These are phyloP conservation scores for Takifugu ocellatus DNA, from an alignment of 2,797 vertebrate species.

Conservation along the genomic window DNA sequence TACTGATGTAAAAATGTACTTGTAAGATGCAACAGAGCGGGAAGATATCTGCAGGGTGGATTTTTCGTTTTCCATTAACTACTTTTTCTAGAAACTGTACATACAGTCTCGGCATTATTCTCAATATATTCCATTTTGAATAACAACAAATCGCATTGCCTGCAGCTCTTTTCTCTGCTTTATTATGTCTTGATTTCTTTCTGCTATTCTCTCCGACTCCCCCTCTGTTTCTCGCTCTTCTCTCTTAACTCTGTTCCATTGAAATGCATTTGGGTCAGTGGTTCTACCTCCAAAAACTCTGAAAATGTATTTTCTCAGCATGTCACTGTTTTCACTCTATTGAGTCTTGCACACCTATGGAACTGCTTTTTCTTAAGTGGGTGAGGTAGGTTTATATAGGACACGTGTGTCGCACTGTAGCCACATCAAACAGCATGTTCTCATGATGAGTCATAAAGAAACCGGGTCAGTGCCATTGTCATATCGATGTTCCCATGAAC, in stretches of 20 bases:
- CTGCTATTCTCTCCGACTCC: slow-evolving; percentile 32
- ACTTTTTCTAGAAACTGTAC: slow-evolving; percentile 33
- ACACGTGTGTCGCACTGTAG: slow-evolving; percentile 2
- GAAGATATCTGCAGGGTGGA: slow-evolving; percentile 35
- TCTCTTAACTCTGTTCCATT: slow-evolving; percentile 52
- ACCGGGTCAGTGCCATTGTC: slow-evolving; percentile 64
- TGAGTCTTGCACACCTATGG: slow-evolving; percentile 44
- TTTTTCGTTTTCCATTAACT: slow-evolving; percentile 43
- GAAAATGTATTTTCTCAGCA: slow-evolving; percentile 46
- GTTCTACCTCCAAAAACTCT: slow-evolving; percentile 57
- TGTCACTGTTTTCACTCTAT: slow-evolving; percentile 41
- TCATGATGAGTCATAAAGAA: slow-evolving; percentile 59
- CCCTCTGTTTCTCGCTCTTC: slow-evolving; percentile 34
- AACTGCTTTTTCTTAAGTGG: slow-evolving; percentile 7
- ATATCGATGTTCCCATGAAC: slow-evolving; percentile 62
- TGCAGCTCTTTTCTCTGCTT: slow-evolving; percentile 52
- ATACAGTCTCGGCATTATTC: slow-evolving; percentile 39
- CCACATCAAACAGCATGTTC: slow-evolving; percentile 19
- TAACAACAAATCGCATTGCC: slow-evolving; percentile 62
- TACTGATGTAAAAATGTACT: slow-evolving; percentile 5
- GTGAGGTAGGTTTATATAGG: slow-evolving; percentile 20
- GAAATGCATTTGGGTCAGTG: slow-evolving; percentile 75
- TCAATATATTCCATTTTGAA: slow-evolving; percentile 45
- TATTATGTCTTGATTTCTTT: slow-evolving; percentile 49
- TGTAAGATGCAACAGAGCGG: slow-evolving; percentile 24